These are phyloP conservation scores for Urophycis tenuis DNA, from an alignment of 2,797 vertebrate species.

Conservation along the genomic window DNA sequence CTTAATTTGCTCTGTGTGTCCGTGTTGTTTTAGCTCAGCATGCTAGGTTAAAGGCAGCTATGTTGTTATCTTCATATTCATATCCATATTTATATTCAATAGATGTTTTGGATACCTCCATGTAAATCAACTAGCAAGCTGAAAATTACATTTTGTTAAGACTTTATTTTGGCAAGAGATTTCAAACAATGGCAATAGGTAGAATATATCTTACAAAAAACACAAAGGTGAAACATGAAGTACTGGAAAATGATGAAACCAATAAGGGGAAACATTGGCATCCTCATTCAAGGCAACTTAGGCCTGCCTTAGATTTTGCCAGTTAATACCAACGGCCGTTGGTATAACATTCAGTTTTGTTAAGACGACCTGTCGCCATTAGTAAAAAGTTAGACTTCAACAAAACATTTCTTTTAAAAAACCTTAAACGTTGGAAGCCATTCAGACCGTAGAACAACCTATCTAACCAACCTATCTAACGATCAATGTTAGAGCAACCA, in stretches of 20 bases:
- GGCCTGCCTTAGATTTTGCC: neutral
- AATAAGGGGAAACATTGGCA: neutral
- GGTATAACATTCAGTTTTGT: too few relatives aligned
- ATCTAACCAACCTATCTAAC: neutral
- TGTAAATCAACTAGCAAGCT: neutral
- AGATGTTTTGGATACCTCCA: neutral
- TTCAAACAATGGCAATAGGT: neutral
- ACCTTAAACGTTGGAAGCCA: neutral
- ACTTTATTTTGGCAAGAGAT: neutral
- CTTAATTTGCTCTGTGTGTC: neutral
- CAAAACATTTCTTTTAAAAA: neutral
- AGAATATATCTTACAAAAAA: neutral
- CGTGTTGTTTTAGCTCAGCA: neutral
- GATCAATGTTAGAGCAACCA: neutral
- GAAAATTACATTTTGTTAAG: neutral
- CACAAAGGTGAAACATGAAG: neutral
- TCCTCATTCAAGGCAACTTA: neutral
- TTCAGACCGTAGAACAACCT: neutral
- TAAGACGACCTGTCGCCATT: neutral
- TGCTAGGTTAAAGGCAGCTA: neutral
- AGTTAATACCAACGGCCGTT: neutral
- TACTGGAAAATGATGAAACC: neutral
- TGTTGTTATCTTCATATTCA: neutral
- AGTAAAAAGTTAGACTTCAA: neutral
- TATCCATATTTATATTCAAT: neutral